Evolutionary conservation across 2,113 vertebrate genomes (phyloP).

Genomic region (Pristiophorus japonicus): DNA sequence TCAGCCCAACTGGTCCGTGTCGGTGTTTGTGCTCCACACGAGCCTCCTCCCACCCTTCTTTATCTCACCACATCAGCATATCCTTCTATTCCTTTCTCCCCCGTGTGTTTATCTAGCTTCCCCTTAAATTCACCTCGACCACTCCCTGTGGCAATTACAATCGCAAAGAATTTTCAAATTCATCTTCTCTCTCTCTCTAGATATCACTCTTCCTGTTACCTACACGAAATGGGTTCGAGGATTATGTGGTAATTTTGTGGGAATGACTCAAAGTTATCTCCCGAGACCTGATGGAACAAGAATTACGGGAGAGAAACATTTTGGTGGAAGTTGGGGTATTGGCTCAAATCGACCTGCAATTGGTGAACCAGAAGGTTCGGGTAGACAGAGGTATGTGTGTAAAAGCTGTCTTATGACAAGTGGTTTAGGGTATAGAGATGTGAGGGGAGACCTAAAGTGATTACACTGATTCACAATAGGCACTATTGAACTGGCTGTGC

Average conservation of each 20-base stretch:
- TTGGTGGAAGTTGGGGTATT: constrained; percentile 72
- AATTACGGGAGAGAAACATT: constrained; percentile 49
- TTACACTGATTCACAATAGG: not conserved
- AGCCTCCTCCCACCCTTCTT: not conserved
- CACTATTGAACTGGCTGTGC: too few species aligned
- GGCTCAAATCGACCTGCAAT: constrained; percentile 40
- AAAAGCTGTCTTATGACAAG: not conserved
- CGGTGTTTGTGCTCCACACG: not conserved
- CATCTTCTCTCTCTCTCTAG: constrained; percentile 51
- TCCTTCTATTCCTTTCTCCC: not conserved
- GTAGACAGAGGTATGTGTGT: constrained; percentile 3
- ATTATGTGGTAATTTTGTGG: constrained; percentile 72
- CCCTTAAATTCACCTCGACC: not conserved
- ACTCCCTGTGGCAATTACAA: not conserved
- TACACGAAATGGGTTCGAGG: constrained; percentile 61
- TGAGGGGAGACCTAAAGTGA: not conserved
- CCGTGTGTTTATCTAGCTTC: not conserved
- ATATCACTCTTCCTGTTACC: constrained; percentile 58
- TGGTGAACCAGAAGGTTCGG: not conserved
- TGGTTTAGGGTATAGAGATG: not conserved
- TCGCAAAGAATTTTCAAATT: not conserved
- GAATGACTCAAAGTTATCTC: constrained; percentile 56
- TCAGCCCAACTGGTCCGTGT: not conserved
- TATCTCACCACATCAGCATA: not conserved
- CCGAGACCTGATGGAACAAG: constrained; percentile 56